Base-by-base conservation (phyloP, 2,888 invertebrate species). In the Sacculina carcini region DNA sequence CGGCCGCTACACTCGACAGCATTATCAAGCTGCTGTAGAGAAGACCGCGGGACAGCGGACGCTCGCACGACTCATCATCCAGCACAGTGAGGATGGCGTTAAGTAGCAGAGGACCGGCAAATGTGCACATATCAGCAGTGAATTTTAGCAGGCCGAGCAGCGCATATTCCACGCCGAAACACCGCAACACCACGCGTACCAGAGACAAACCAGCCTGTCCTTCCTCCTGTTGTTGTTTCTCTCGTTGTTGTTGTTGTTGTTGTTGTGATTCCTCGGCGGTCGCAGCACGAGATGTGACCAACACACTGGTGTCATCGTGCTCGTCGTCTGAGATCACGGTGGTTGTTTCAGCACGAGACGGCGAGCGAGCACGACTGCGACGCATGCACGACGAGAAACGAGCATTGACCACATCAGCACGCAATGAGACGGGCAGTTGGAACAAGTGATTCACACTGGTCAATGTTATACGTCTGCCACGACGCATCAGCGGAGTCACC, bases 31-130 rank as follows among this genome's bases (percentile, higher is more conserved):
- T 61, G 1, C 80, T 81, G 61, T 76, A 78, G 2, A 72, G 61
- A 60, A 77, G 78, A 1, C 76, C 76, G 60, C 72, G 67, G 60
- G 40, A 10, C 21, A 34, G 31, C 32, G 58, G 58, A 56, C 79
- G 77, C 28, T 70, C 69, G 58, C 73, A 73, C n/a, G n/a, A n/a
- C n/a, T n/a, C n/a, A 59, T 77, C 73, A 64, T 85, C 79, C 54
- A 86, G 76, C 62, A 78, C 86, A 24, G 71, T 68, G 2, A 96
- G 76, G 28, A 96, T 69, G 60, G 71, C 74, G 62, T 85, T 86
- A 1, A 96, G 70, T 31, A 96, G 67, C 53, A 96, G 66, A 0
- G 96, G 96, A 0, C 86, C 86, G 21, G 79, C 79, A 67, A 96
- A 96, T 2, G 79, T 79, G 3, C 80, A 71, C 60, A 74, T 72